Percentiles rank a stretch among this genome's conserved stretches.
Conservation (phyloP, 2,888 invertebrate genomes). For the Eilema depressum region DNA sequence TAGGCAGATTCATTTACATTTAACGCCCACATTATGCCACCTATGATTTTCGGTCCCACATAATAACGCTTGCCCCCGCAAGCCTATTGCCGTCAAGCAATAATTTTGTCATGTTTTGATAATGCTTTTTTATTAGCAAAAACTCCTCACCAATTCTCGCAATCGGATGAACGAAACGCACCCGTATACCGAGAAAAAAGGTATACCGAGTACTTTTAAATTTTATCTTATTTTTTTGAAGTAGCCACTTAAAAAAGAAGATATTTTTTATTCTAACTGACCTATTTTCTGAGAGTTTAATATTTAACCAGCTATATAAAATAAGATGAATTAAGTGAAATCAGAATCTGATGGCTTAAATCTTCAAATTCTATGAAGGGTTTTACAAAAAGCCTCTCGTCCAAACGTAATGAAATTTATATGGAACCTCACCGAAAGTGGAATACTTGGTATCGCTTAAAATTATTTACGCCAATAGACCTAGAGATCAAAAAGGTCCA, state of each 20-base stretch:
- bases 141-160: not conserved
- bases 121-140: too few species aligned
- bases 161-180: not conserved
- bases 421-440: not conserved
- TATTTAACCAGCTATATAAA: not conserved
- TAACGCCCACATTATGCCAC: too few species aligned
- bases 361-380: not conserved
- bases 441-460: not conserved
- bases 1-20: too few species aligned
- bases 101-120: too few species aligned
- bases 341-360: not conserved
- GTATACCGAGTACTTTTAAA: not conserved
- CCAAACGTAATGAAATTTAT: not conserved
- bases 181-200: not conserved
- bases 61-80: too few species aligned
- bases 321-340: conserved; percentile 2
- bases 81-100: too few species aligned
- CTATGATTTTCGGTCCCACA: too few species aligned
- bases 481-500: not conserved
- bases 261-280: not conserved
- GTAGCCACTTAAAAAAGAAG: not conserved
- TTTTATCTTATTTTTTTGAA: not conserved
- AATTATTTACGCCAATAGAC: conserved; percentile 4
- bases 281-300: not conserved
- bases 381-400: not conserved